Base-by-base conservation (phyloP, 2,888 invertebrate species). In the Pharmacophagus antenor region DNA sequence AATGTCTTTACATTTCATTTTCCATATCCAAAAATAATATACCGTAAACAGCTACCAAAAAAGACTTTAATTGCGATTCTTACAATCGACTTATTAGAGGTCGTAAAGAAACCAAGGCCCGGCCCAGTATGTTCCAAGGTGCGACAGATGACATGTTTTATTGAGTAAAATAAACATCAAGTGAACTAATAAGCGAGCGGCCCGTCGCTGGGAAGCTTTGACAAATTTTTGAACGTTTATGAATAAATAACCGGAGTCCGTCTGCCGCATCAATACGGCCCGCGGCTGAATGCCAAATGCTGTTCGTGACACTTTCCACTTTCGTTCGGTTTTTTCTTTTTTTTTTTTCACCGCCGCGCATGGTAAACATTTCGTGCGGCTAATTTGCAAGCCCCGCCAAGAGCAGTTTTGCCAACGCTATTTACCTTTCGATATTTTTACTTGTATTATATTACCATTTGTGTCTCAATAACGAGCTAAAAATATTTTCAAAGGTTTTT, bases 201-300 rank as follows among this genome's bases (percentile, higher is more conserved):
- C 21, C 17, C 62, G 53, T 66, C 69, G 69, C 62, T 63, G 66
- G 71, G 69, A 70, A 67, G 71, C 70, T 70, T 72, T 83, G 83
- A 80, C 82, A 84, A 83, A 82, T 85, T 88, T 87, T 87, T 83
- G 84, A 88, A 84, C 78, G 86, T 84, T 84, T 88, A 88, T 91
- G 88, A 90, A 91, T 89, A 88, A 90, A 72, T 89, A 78, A 91
- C 74, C 62, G 71, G 70, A 65, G 69, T 73, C 78, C 82, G 91
- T 89, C 90, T 91, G 85, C 82, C 77, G 80, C 87, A 84, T 87
- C 89, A 85, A 88, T 89, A 87, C 77, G 70, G 65, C 69, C 68
- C 69, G 81, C 79, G 83, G 83, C 85, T 84, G 87, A 84, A 86
- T 86, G 80, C 85, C 84, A 85, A 87, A 88, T 83, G 82, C 70